These are phyloP conservation scores for Paratilapia polleni DNA, from an alignment of 2,113 vertebrate species.

Conservation along the genomic window DNA sequence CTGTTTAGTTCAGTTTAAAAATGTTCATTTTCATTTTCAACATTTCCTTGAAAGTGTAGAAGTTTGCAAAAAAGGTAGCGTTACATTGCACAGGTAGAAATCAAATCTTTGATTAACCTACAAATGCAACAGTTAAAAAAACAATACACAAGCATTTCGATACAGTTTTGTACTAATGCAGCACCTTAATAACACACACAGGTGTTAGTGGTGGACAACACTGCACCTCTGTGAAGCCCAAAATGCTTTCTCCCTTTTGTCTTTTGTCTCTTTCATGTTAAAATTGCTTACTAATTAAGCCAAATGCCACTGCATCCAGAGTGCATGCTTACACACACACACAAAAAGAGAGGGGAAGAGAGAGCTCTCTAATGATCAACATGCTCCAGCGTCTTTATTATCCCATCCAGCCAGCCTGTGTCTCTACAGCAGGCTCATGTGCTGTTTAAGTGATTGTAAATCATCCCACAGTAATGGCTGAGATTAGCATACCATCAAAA, in stretches of 20 bases:
- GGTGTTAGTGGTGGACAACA: conserved; percentile 11
- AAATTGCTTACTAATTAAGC: conserved; percentile 68
- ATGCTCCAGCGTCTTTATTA: conserved; percentile 74
- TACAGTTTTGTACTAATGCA: not conserved
- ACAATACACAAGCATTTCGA: not conserved
- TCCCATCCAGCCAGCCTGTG: conserved; percentile 56
- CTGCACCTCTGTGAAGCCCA: conserved; percentile 27
- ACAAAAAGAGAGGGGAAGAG: conserved; percentile 21
- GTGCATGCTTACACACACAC: conserved; percentile 42
- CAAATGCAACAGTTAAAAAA: not conserved
- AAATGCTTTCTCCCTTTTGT: conserved; percentile 40
- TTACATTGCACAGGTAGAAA: not conserved
- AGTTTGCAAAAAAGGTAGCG: not conserved
- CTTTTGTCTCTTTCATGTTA: conserved; percentile 66
- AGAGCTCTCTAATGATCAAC: conserved; percentile 74
- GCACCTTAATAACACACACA: conserved; percentile 6
- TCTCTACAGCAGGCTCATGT: conserved; percentile 55
- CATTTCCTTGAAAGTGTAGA: not conserved
- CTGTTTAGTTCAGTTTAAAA: not conserved
- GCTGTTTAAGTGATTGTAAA: conserved; percentile 79
- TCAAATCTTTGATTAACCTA: not conserved
- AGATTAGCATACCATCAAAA: conserved; percentile 84
- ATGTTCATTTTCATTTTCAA: not conserved
- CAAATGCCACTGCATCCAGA: conserved; percentile 70
- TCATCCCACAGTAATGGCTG: conserved; percentile 74